Evolutionary conservation across 2,113 vertebrate species (phyloP).

Genomic region (Chunga burmeisteri): DNA sequence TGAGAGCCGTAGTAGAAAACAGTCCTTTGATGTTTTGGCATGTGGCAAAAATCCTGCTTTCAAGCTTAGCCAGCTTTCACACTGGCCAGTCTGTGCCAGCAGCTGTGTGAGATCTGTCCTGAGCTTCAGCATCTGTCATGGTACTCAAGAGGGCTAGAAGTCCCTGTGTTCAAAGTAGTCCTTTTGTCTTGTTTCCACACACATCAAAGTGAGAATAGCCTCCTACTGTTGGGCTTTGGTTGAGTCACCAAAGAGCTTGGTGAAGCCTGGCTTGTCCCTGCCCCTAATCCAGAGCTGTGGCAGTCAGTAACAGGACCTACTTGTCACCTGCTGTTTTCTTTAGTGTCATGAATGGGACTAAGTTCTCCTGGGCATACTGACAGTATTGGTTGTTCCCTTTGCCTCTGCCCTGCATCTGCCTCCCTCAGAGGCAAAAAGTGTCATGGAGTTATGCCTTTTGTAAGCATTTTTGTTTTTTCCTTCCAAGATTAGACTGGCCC

Average conservation of each 20-base stretch:
- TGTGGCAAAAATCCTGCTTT: background rate
- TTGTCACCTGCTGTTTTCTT: background rate
- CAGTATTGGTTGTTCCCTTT: background rate
- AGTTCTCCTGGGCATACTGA: background rate
- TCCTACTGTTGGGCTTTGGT: background rate
- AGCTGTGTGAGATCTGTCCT: background rate
- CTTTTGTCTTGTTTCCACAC: background rate
- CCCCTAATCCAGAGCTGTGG: background rate
- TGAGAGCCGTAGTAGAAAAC: background rate
- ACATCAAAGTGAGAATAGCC: background rate
- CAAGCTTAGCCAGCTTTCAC: background rate
- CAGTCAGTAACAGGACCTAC: background rate
- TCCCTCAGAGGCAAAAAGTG: background rate
- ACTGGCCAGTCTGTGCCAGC: background rate
- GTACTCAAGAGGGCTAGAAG: background rate
- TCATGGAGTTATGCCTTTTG: background rate
- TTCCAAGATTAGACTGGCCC: background rate
- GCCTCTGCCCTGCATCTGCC: background rate
- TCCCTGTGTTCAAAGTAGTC: background rate
- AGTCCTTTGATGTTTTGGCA: background rate
- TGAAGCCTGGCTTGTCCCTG: background rate
- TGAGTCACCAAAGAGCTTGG: background rate
- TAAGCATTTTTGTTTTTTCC: background rate
- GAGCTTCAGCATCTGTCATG: background rate
- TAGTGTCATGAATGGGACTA: background rate